These are phyloP conservation scores for Phytoseiulus persimilis DNA, from an alignment of 2,888 invertebrate species.

Conservation along the genomic window DNA sequence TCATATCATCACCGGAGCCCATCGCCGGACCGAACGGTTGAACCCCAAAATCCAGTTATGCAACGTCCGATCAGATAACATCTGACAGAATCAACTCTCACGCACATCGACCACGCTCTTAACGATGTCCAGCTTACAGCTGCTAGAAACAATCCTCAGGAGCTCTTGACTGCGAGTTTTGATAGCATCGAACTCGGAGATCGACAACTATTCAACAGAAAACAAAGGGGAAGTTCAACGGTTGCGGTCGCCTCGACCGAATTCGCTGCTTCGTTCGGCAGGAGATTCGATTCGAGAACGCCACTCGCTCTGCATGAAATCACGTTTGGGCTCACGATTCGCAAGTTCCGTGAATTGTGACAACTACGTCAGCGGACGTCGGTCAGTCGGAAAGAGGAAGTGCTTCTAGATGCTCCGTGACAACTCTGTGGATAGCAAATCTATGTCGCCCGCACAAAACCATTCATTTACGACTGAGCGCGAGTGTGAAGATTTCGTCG, in stretches of 20 bases:
- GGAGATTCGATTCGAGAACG: too few relatives aligned
- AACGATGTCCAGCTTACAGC: background rate
- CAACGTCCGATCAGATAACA: background rate
- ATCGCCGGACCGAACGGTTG: too few relatives aligned
- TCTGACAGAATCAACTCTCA: background rate
- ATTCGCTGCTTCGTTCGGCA: too few relatives aligned
- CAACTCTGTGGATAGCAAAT: background rate
- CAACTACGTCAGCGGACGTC: background rate
- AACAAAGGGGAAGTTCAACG: too few relatives aligned
- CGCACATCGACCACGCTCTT: background rate
- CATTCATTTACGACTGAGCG: background rate
- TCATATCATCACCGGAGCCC: too few relatives aligned
- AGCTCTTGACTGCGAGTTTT: background rate
- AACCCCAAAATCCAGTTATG: background rate
- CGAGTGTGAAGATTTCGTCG: background rate
- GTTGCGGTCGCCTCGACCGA: too few relatives aligned
- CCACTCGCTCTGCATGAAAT: background rate
- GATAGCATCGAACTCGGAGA: too few relatives aligned
- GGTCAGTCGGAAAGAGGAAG: background rate
- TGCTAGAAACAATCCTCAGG: background rate
- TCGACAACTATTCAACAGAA: too few relatives aligned
- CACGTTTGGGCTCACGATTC: background rate
- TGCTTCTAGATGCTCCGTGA: background rate
- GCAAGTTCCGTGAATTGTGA: background rate
- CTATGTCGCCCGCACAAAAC: background rate